Evolutionary conservation across 2,888 invertebrate species (phyloP).

Genomic region (Drosophila longiperda): DNA sequence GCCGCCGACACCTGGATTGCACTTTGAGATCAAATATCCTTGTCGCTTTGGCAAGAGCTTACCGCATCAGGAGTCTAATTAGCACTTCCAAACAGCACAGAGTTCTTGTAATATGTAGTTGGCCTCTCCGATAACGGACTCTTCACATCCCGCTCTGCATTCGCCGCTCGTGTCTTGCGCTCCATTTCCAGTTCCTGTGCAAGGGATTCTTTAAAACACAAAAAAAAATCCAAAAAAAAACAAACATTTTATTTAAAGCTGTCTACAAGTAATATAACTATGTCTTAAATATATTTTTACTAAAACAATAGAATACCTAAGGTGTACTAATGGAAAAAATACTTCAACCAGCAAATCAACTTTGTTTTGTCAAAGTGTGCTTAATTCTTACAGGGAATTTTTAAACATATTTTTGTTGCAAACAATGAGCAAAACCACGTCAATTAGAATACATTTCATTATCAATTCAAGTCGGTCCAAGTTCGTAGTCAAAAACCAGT

Average conservation of each 20-base stretch:
- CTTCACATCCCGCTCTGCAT: conserved; percentile 92
- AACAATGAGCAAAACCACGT: background rate
- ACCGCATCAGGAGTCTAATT: conserved; percentile 86
- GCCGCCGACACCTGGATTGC: conserved; percentile 73
- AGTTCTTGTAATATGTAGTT: conserved; percentile 93
- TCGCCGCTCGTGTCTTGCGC: conserved; percentile 91
- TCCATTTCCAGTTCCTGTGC: conserved; percentile 95
- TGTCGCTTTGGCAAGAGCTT: conserved; percentile 43
- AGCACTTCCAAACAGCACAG: conserved; percentile 94
- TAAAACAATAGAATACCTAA: background rate
- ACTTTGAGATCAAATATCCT: conserved; percentile 81
- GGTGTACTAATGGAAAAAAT: background rate
- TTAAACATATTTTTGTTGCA: background rate
- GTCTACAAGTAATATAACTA: background rate
- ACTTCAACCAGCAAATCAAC: background rate
- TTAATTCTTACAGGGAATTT: background rate
- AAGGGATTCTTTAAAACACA: conserved; percentile 88
- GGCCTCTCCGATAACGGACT: conserved; percentile 93
- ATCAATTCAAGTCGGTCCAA: background rate
- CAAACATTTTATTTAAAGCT: background rate
- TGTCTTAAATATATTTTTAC: too few relatives aligned
- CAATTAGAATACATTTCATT: background rate
- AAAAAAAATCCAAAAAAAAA: background rate
- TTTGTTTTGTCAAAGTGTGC: background rate
- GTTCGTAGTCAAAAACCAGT: background rate